These are phyloP conservation scores for Ceramica pisi DNA, from an alignment of 2,888 invertebrate genomes.

Conservation along the genomic window DNA sequence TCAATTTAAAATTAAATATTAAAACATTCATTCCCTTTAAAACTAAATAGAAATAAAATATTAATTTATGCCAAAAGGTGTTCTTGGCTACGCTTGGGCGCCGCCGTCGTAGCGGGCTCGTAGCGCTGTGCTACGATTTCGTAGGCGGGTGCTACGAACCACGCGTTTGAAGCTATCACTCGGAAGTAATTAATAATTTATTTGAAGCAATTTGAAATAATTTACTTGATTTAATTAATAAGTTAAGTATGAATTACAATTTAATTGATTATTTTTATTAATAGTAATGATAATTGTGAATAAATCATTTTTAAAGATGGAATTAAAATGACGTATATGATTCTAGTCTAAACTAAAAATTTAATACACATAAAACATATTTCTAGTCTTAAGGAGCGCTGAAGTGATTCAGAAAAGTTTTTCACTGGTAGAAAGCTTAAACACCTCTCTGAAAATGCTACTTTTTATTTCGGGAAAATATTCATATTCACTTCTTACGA, in stretches of 20 bases:
- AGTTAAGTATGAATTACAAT: background rate
- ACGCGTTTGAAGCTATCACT: background rate
- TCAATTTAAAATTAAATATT: background rate
- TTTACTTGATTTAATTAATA: background rate
- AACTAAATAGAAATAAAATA: background rate
- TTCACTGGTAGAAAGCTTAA: background rate
- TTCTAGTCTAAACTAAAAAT: background rate
- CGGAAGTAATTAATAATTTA: conserved; percentile 6
- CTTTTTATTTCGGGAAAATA: too few relatives aligned
- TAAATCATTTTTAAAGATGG: too few relatives aligned
- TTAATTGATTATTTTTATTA: background rate
- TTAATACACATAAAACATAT: background rate
- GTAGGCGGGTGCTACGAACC: conserved; percentile 57
- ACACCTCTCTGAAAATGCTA: background rate
- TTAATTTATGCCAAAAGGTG: background rate
- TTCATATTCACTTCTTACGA: too few relatives aligned
- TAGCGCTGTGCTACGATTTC: conserved; percentile 50
- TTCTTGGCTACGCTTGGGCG: conserved; percentile 7
- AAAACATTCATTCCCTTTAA: background rate
- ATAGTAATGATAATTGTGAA: background rate
- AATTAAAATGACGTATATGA: background rate
- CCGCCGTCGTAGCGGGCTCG: conserved; percentile 50
- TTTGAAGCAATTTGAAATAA: background rate
- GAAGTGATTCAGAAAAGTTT: background rate
- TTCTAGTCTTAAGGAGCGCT: background rate